Conservation (phyloP, 2,888 invertebrate genomes). For the Rotaria sp. region DNA sequence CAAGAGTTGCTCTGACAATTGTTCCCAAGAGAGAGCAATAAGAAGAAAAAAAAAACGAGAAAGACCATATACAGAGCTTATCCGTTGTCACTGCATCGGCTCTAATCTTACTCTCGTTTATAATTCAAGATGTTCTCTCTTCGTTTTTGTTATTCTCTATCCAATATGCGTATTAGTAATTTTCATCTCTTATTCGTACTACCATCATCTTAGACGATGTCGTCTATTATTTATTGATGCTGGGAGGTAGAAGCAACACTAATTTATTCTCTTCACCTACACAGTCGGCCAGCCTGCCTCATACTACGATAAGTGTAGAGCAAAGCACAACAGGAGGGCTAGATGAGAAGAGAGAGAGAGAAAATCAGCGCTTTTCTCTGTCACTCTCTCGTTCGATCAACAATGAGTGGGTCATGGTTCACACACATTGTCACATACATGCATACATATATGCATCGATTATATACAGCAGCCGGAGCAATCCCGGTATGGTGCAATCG, state of each 20-base stretch:
- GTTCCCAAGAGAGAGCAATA: background rate
- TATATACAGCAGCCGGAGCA: constrained; percentile 2
- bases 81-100: constrained; percentile 5
- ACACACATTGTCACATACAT: background rate
- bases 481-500: constrained; percentile 19
- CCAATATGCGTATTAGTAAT: constrained; percentile 15
- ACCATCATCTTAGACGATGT: background rate
- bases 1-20: background rate
- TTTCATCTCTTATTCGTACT: constrained; percentile 2
- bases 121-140: constrained; percentile 7
- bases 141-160: constrained; percentile 1
- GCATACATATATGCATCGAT: background rate
- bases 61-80: background rate
- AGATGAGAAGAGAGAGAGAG: background rate
- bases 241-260: constrained; percentile 10
- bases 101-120: constrained; percentile 17
- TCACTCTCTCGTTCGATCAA: background rate
- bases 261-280: constrained; percentile 19
- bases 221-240: constrained; percentile 24
- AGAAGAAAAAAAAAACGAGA: background rate
- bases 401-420: constrained; percentile 22
- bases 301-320: constrained; percentile 19
- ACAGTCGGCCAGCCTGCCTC: background rate
- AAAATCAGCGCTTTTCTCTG: background rate
- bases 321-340: background rate